Conservation (phyloP, 2,888 invertebrate genomes). For the Erpobdella octoculata region DNA sequence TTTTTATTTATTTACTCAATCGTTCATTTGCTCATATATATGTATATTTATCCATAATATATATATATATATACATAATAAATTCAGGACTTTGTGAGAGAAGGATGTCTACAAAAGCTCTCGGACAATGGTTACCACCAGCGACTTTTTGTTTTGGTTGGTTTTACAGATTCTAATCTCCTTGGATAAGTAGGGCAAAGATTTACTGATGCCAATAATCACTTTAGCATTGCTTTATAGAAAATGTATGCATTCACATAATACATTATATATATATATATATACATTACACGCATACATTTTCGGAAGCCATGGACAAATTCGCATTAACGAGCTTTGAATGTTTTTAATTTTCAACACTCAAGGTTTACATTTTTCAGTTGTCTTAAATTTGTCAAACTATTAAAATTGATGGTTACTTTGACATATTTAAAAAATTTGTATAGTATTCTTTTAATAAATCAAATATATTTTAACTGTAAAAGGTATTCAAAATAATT, state of each 20-base stretch:
- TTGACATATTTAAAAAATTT: background rate
- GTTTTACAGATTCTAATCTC: constrained; percentile 36
- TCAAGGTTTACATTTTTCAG: too few relatives aligned
- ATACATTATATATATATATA: too few relatives aligned
- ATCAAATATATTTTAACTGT: background rate
- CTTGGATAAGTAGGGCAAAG: background rate
- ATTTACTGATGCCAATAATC: too few relatives aligned
- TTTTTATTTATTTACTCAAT: background rate
- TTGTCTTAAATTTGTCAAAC: too few relatives aligned
- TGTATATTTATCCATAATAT: background rate
- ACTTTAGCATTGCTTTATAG: too few relatives aligned
- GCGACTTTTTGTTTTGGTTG: constrained; percentile 88
- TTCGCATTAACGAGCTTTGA: too few relatives aligned
- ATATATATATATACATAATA: background rate
- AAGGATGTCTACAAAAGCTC: constrained; percentile 91
- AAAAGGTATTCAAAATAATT: too few relatives aligned
- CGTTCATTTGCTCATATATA: background rate
- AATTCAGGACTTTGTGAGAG: constrained; percentile 71
- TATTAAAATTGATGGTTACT: background rate
- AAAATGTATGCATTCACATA: too few relatives aligned
- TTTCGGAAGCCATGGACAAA: too few relatives aligned
- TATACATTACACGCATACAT: too few relatives aligned
- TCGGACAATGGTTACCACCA: constrained; percentile 87
- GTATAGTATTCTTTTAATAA: background rate
- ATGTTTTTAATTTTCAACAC: too few relatives aligned